These are phyloP conservation scores for Coranthus polyacanthus DNA, from an alignment of 2,797 vertebrate species.

Conservation along the genomic window DNA sequence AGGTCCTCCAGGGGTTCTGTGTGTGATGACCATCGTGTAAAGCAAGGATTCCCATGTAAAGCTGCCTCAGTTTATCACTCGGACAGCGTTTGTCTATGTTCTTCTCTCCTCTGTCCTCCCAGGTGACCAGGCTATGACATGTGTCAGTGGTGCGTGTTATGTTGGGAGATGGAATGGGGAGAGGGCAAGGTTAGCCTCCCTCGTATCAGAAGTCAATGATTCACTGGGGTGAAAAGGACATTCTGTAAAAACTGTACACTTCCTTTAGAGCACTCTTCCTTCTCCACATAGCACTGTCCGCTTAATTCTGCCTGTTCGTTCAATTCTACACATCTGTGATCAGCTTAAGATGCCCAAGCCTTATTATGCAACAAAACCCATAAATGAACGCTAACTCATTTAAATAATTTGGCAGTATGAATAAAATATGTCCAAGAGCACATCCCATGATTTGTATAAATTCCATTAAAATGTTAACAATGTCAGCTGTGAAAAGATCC, in stretches of 20 bases:
- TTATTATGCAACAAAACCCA: constrained; percentile 6
- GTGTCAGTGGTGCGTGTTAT: constrained; percentile 71
- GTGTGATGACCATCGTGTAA: constrained; percentile 64
- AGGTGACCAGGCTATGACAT: constrained; percentile 67
- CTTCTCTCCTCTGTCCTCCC: constrained; percentile 55
- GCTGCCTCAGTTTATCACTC: constrained; percentile 61
- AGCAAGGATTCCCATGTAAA: constrained; percentile 70
- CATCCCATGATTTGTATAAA: not conserved
- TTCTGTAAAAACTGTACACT: constrained; percentile 67
- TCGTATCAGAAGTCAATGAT: constrained; percentile 72
- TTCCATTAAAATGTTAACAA: not conserved
- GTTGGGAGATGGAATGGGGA: constrained; percentile 58
- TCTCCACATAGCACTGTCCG: constrained; percentile 18
- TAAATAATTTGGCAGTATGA: not conserved
- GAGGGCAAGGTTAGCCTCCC: constrained; percentile 55
- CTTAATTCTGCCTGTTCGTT: constrained; percentile 13
- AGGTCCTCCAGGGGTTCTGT: constrained; percentile 50
- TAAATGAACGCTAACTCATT: too few species aligned
- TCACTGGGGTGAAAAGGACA: constrained; percentile 76
- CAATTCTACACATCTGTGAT: not conserved
- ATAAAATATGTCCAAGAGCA: not conserved
- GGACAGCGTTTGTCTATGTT: constrained; percentile 56
- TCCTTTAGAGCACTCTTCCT: constrained; percentile 34
- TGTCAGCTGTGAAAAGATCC: not conserved
- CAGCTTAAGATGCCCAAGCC: too few species aligned